phyloP scores from a whole-genome alignment of 2,888 invertebrate genomes.

The Escarpia spicata region DNA sequence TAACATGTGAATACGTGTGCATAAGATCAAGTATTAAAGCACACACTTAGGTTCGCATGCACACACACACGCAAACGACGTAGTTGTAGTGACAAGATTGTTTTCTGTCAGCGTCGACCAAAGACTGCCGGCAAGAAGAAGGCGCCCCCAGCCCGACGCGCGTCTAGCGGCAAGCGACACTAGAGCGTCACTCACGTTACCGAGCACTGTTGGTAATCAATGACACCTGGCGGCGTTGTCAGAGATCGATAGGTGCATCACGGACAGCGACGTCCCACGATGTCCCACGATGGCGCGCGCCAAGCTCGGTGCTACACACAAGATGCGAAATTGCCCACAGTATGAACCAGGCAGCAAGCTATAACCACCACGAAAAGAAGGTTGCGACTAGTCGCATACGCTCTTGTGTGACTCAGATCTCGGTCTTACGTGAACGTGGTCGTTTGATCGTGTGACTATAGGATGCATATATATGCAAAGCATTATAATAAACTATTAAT shows the following conservation, averaged over 20 bases:
- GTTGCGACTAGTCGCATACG: neutral
- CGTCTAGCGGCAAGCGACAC: neutral
- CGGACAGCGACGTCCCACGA: neutral
- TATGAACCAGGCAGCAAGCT: neutral
- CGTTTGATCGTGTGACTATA: neutral
- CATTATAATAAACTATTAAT: constrained; percentile 8
- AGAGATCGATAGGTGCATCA: neutral
- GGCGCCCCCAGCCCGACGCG: neutral
- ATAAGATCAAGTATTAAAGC: neutral
- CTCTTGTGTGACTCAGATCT: neutral
- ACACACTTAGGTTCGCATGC: neutral
- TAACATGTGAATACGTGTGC: too few species aligned
- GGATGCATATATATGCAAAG: constrained; percentile 10
- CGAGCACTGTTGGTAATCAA: constrained; percentile 8
- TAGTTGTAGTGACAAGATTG: neutral
- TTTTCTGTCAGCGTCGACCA: neutral
- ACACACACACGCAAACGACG: neutral
- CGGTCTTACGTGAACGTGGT: neutral
- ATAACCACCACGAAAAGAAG: neutral
- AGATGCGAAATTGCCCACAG: neutral
- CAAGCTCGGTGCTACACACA: constrained; percentile 1
- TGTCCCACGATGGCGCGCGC: neutral
- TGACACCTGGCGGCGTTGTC: neutral
- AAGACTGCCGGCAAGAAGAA: neutral
- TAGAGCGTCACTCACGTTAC: neutral